Conservation (phyloP, 2,888 invertebrate species). For the Dryococelus australis region DNA sequence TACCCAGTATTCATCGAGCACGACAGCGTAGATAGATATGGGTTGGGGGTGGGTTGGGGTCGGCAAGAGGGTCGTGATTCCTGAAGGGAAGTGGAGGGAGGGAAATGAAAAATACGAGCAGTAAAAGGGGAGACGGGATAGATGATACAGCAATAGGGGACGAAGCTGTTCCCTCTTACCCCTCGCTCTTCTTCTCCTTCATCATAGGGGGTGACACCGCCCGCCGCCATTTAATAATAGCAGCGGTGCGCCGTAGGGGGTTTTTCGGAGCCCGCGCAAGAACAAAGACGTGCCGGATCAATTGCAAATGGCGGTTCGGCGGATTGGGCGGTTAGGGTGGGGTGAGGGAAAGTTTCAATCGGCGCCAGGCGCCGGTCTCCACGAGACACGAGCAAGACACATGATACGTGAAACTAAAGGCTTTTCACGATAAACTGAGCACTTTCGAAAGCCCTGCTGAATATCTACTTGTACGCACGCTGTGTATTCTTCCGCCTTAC, state of each 20-base stretch:
- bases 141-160: background rate
- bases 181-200: background rate
- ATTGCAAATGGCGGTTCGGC: background rate
- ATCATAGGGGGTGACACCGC: background rate
- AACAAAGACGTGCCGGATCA: background rate
- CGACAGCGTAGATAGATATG: background rate
- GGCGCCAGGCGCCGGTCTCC: background rate
- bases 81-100: background rate
- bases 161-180: background rate
- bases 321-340: background rate
- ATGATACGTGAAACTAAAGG: too few species aligned
- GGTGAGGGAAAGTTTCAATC: background rate
- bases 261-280: background rate
- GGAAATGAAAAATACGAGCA: background rate
- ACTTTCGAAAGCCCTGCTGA: too few species aligned
- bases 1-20: background rate
- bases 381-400: background rate
- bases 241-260: background rate
- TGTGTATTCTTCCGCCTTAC: too few species aligned
- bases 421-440: too few species aligned
- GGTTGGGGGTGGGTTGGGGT: background rate
- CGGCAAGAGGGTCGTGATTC: background rate
- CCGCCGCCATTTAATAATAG: constrained; percentile 2
- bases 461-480: too few species aligned
- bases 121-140: background rate